Evolutionary conservation across 2,797 vertebrate genomes (phyloP), one percentile per base, ranked within the genome.

Genomic region (Sardinella longiceps): DNA sequence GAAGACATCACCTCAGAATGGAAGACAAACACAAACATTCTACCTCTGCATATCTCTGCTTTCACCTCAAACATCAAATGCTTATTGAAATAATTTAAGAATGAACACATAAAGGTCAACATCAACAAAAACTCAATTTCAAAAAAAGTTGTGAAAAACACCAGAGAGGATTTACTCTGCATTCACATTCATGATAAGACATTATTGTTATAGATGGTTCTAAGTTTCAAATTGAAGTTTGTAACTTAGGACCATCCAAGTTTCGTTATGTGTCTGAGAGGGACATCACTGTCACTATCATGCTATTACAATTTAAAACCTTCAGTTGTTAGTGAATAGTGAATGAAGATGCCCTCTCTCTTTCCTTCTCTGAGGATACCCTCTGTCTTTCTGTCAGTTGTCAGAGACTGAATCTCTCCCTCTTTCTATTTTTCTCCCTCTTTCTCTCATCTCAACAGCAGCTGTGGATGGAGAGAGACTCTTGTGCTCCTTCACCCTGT

Each of bases 401-500:
- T 43, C 43, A 43, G 7, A 7, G 43, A 43, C 43, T 43, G 43
- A 43, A 0, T 56, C 53, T 74, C 14, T 74, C 25, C 39, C 30
- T 74, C 15, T 74, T 15, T 74, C 12, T 74, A 33, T 70, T 14
- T 20, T 5, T 53, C 51, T n/a, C 53, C 25, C 53, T 39, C 14
- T 74, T 12, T 74, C 14, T 39, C 15, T 74, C 66, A 77, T 43
- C 70, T 77, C 70, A 77, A 33, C 70, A 77, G 37, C 37, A 39
- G 70, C 70, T 39, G 70, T 77, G 70, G 70, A 77, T 37, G 20
- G 70, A 77, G 33, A 77, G 70, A 23, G 70, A 77, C 33, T 18
- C 70, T 39, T 39, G 70, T 39, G 37, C 15, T 43, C 33, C 70
- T 77, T 77, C 33, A 43, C 33, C 37, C 70, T 77, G 70, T 43